Evolutionary conservation across 2,113 vertebrate genomes (phyloP).

Genomic region (Takifugu bimaculatus): DNA sequence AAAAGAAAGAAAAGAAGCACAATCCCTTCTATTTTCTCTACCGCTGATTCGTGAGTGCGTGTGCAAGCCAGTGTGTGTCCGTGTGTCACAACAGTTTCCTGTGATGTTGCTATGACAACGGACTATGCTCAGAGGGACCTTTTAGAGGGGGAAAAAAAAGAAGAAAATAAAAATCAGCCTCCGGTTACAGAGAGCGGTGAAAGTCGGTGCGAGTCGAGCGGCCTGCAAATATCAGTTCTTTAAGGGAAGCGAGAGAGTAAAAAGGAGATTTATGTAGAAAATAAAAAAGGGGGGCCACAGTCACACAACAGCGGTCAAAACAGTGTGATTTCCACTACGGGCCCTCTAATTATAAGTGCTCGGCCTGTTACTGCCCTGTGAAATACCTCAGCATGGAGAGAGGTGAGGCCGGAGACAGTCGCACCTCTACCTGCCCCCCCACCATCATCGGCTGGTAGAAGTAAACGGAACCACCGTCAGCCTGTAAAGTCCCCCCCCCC

Average conservation of each 20-base stretch:
- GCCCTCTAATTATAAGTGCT: constrained; percentile 68
- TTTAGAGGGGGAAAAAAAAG: too few species aligned
- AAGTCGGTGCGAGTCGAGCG: too few species aligned
- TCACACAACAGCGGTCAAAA: constrained; percentile 54
- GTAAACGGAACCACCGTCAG: constrained; percentile 3
- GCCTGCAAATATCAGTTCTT: too few species aligned
- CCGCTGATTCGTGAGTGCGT: too few species aligned
- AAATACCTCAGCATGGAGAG: constrained; percentile 71
- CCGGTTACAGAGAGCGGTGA: too few species aligned
- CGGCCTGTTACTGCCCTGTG: constrained; percentile 60
- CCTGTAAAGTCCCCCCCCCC: constrained; percentile 19
- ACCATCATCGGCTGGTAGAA: constrained; percentile 37
- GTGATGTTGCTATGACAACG: too few species aligned
- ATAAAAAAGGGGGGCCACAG: background rate
- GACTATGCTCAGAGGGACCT: too few species aligned
- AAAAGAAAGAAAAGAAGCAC: too few species aligned
- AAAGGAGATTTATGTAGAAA: background rate
- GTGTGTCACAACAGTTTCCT: too few species aligned
- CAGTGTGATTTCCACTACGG: constrained; percentile 61
- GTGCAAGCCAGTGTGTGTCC: too few species aligned
- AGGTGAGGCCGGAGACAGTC: constrained; percentile 62
- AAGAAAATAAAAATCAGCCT: too few species aligned
- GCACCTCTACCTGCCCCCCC: constrained; percentile 28
- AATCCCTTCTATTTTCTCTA: too few species aligned
- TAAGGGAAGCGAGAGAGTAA: background rate